A percentile compares a stretch with the other conserved stretches of the same genome.
Conservation (phyloP, 2,113 vertebrate species). For the Grus americana region DNA sequence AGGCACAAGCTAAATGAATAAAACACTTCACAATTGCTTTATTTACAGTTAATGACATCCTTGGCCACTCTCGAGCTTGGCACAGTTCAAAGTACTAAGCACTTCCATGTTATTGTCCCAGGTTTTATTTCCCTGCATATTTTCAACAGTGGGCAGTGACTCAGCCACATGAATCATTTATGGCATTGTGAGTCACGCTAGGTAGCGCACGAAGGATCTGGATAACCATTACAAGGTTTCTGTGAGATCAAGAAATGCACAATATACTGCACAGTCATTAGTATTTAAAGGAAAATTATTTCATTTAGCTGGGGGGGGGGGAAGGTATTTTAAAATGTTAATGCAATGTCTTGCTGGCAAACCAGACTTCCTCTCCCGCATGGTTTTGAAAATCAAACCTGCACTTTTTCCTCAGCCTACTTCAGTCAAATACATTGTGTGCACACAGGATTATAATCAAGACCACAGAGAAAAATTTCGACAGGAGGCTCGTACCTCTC, state of each 20-base stretch:
- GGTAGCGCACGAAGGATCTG: slow-evolving; percentile 31
- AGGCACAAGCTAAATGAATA: not conserved
- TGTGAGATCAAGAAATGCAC: not conserved
- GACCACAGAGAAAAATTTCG: not conserved
- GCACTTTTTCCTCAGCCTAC: not conserved
- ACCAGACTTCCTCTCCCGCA: not conserved
- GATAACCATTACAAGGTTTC: slow-evolving; percentile 1
- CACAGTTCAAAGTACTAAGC: not conserved
- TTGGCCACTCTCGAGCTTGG: not conserved
- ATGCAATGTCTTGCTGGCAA: not conserved
- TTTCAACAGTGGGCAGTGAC: slow-evolving; percentile 26
- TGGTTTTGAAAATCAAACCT: not conserved
- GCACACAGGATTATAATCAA: not conserved
- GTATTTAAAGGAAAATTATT: not conserved
- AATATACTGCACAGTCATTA: not conserved
- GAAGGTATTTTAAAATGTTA: not conserved
- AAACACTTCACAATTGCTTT: slow-evolving; percentile 24
- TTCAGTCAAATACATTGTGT: not conserved
- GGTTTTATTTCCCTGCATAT: not conserved
- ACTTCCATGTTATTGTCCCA: not conserved
- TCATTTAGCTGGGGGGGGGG: not conserved
- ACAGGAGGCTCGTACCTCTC: not conserved
- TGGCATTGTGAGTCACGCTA: slow-evolving; percentile 26
- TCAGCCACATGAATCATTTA: slow-evolving; percentile 58
- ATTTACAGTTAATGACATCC: slow-evolving; percentile 20